A percentile compares a stretch with the other conserved stretches of the same genome.
These are phyloP conservation scores for Threskiornis aethiopicus DNA, from an alignment of 2,797 vertebrate species.

Conservation along the genomic window DNA sequence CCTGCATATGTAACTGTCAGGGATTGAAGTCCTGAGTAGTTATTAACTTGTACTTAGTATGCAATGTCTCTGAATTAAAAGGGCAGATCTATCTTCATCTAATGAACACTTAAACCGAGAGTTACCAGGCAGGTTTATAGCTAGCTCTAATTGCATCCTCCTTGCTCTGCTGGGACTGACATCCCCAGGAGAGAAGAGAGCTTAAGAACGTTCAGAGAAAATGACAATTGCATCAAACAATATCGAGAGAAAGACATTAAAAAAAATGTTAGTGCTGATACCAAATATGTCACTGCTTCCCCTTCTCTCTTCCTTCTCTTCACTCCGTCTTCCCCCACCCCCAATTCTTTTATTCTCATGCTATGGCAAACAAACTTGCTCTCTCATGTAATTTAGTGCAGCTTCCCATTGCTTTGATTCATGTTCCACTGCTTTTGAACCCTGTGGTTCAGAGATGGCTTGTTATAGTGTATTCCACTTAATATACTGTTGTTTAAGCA, in stretches of 20 bases:
- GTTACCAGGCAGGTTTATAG: constrained; percentile 47
- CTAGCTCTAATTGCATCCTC: background rate
- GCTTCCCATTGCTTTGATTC: background rate
- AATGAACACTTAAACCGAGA: constrained; percentile 27
- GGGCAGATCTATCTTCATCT: constrained; percentile 24
- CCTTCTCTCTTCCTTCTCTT: background rate
- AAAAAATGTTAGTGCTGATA: background rate
- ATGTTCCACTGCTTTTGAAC: background rate
- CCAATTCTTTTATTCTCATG: background rate
- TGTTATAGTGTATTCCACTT: background rate
- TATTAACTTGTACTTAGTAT: constrained; percentile 44
- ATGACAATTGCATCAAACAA: background rate
- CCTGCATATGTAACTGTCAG: background rate
- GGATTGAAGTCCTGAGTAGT: constrained; percentile 24
- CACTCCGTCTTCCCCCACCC: background rate
- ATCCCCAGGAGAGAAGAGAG: background rate
- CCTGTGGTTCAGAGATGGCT: background rate
- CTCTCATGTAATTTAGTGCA: background rate
- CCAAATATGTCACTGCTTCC: background rate
- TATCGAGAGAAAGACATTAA: background rate
- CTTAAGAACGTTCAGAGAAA: background rate
- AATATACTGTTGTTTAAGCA: background rate
- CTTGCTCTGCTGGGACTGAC: background rate
- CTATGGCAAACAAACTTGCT: background rate
- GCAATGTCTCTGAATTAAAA: constrained; percentile 36